These are phyloP conservation scores for Bubalus kerabau DNA, from an alignment of 2,113 vertebrate species.

Conservation along the genomic window DNA sequence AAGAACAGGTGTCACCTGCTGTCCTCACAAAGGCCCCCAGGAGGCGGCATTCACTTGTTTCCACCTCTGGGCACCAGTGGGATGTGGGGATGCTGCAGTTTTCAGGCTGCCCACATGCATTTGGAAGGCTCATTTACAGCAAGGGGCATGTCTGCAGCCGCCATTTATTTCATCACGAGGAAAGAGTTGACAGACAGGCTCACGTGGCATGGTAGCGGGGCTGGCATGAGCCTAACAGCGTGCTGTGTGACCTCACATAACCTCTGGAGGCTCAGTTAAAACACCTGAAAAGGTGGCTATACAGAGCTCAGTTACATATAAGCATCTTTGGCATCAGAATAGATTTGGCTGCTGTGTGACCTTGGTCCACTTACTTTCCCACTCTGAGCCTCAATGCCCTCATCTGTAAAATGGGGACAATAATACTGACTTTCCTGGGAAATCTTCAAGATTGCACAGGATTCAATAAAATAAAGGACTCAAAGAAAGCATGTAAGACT, in stretches of 20 bases:
- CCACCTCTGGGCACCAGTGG: background rate
- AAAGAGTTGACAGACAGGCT: background rate
- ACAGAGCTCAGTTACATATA: background rate
- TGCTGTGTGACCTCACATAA: background rate
- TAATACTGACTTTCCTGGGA: background rate
- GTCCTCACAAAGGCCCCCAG: fast-evolving
- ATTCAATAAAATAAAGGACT: background rate
- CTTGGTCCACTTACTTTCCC: background rate
- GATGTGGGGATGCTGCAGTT: fast-evolving
- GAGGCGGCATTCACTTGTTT: background rate
- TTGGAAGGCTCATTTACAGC: background rate
- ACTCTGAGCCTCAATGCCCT: background rate
- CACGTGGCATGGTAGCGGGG: fast-evolving
- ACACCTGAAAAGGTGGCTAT: background rate
- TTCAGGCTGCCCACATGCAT: background rate
- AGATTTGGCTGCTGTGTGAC: background rate
- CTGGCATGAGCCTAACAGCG: fast-evolving
- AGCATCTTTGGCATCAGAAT: background rate
- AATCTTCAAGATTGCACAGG: background rate
- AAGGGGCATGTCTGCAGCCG: background rate
- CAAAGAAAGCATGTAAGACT: background rate
- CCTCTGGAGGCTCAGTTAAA: background rate
- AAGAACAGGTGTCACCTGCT: background rate
- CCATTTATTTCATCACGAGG: background rate
- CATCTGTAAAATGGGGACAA: background rate